These are phyloP conservation scores for Campaea margaritaria DNA, from an alignment of 2,888 invertebrate species.

Conservation along the genomic window DNA sequence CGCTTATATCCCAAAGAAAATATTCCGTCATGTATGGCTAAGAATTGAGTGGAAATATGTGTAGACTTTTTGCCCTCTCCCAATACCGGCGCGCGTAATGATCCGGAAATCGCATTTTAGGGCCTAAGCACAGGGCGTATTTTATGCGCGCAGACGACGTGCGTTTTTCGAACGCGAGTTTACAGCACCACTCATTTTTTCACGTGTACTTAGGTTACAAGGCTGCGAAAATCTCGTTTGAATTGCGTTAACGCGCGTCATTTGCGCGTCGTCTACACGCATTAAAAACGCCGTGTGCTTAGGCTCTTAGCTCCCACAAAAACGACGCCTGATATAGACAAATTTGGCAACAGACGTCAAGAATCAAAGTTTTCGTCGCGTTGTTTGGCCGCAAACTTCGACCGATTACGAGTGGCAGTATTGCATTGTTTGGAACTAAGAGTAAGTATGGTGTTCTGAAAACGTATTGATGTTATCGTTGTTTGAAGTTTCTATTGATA, in stretches of 20 bases:
- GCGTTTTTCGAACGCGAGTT: no score
- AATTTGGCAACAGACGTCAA: slow-evolving; percentile 46
- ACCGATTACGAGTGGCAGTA: slow-evolving; percentile 15
- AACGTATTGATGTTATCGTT: no score
- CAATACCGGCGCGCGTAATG: slow-evolving; percentile 52
- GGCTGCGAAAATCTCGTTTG: no score
- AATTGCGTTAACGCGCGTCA: no score
- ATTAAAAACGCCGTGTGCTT: no score
- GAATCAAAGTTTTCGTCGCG: slow-evolving; percentile 31
- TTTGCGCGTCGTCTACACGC: no score
- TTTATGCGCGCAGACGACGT: no score
- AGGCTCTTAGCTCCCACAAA: slow-evolving; percentile 45
- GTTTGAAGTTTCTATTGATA: no score
- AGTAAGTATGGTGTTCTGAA: background rate
- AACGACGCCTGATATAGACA: slow-evolving; percentile 48
- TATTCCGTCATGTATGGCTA: slow-evolving; percentile 35
- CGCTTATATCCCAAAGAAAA: slow-evolving; percentile 24
- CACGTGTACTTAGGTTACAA: no score
- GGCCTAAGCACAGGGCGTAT: no score
- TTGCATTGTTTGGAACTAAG: slow-evolving; percentile 15
- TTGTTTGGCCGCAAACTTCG: slow-evolving; percentile 33
- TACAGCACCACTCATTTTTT: no score
- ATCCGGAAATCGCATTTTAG: slow-evolving; percentile 55
- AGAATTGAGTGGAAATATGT: slow-evolving; percentile 55
- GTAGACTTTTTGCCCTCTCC: slow-evolving; percentile 52